These are phyloP conservation scores for Troglohyphantes excavatus DNA, from an alignment of 2,888 invertebrate species.

Conservation along the genomic window DNA sequence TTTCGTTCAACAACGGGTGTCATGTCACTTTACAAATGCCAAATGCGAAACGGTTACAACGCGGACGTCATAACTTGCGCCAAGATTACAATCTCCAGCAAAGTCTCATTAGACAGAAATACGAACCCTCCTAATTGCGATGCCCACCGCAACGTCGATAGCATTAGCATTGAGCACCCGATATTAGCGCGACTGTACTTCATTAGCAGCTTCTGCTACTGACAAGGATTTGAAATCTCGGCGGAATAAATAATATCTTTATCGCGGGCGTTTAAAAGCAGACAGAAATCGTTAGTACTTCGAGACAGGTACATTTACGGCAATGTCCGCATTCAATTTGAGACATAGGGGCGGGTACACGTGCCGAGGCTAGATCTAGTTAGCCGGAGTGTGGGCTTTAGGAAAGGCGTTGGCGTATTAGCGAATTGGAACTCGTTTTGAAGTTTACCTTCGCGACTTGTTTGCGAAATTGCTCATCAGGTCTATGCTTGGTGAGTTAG, in stretches of 20 bases:
- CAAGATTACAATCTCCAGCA: conserved; percentile 52
- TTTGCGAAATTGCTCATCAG: conserved; percentile 38
- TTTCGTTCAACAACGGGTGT: conserved; percentile 51
- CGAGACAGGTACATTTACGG: conserved; percentile 13
- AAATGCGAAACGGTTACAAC: conserved; percentile 42
- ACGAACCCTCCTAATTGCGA: conserved; percentile 64
- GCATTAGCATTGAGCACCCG: conserved; percentile 60
- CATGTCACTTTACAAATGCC: conserved; percentile 52
- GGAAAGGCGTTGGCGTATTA: conserved; percentile 1
- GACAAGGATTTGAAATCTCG: conserved; percentile 70
- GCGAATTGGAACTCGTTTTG: conserved; percentile 48
- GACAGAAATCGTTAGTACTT: conserved; percentile 28
- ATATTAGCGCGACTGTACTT: conserved; percentile 64
- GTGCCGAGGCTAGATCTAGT: conserved; percentile 31
- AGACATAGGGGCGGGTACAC: not conserved
- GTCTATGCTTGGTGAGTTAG: not conserved
- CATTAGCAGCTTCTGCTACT: conserved; percentile 56
- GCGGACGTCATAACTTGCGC: conserved; percentile 47
- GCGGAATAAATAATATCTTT: conserved; percentile 55
- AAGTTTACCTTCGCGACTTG: conserved; percentile 9
- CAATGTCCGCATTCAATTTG: conserved; percentile 44
- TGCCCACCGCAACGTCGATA: conserved; percentile 63
- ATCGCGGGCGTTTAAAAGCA: conserved; percentile 38
- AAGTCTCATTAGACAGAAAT: conserved; percentile 68
- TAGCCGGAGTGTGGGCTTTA: conserved; percentile 10